phyloP scores from a whole-genome alignment of 2,797 vertebrate species.

The Furcifer pardalis region DNA sequence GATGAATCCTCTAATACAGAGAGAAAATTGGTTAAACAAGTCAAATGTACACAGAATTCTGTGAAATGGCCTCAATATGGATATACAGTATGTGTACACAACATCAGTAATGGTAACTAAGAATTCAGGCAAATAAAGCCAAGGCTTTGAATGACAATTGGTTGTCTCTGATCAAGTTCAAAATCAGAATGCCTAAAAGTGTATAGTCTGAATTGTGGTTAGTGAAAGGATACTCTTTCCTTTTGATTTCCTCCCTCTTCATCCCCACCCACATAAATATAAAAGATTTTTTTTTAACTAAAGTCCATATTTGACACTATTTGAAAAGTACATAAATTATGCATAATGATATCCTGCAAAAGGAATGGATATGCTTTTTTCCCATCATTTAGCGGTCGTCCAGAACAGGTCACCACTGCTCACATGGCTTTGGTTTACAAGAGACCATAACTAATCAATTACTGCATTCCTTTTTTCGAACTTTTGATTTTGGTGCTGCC shows the following conservation, averaged over 20 bases:
- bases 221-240: conserved; percentile 26
- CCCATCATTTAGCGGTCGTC: conserved; percentile 21
- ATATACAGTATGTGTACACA: neutral
- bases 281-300: conserved; percentile 29
- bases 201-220: conserved; percentile 15
- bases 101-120: neutral
- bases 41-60: neutral
- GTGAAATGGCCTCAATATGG: neutral
- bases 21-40: neutral
- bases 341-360: conserved; percentile 13
- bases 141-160: neutral
- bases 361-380: neutral
- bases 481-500: conserved; percentile 90
- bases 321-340: neutral
- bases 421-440: conserved; percentile 13
- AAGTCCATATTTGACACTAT: conserved; percentile 41
- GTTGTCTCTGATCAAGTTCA: neutral
- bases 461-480: conserved; percentile 83
- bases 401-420: neutral
- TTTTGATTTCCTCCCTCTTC: neutral
- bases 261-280: conserved; percentile 16
- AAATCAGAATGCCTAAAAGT: conserved; percentile 16
- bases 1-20: neutral
- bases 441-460: conserved; percentile 40
- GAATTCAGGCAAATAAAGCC: neutral